Conservation (phyloP, 2,113 vertebrate species). For the Engystomops pustulosus region DNA sequence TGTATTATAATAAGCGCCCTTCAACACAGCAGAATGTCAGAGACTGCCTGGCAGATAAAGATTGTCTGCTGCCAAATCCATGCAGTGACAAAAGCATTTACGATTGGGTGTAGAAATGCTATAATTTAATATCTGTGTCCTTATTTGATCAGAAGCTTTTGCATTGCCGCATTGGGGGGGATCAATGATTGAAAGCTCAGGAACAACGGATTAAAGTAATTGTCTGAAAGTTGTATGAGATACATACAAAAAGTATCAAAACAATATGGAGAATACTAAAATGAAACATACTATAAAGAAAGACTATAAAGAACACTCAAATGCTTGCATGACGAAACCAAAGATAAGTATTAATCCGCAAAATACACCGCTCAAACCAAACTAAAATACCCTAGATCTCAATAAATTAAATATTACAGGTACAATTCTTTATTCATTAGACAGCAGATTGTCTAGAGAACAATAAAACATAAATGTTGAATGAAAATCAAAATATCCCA, state of each 20-base stretch:
- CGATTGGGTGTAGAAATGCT: conserved; percentile 55
- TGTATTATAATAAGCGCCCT: conserved; percentile 63
- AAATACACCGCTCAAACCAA: no score
- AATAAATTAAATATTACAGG: no score
- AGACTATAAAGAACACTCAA: no score
- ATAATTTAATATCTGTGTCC: conserved; percentile 51
- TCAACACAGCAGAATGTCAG: conserved; percentile 68
- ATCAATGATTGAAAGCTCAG: conserved; percentile 18
- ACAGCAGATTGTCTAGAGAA: no score
- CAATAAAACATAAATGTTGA: no score
- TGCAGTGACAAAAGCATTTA: conserved; percentile 33
- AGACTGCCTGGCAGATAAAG: conserved; percentile 53
- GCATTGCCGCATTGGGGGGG: conserved; percentile 32
- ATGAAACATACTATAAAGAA: not conserved
- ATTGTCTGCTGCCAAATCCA: conserved; percentile 31
- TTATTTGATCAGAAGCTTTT: conserved; percentile 48
- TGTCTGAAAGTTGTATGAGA: not conserved
- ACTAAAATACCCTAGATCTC: no score
- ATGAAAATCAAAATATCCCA: no score
- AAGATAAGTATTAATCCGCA: no score
- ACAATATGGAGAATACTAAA: not conserved
- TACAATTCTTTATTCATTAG: no score
- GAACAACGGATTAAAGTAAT: conserved; percentile 29
- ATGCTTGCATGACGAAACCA: no score
- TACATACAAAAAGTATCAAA: not conserved